These are phyloP conservation scores for Congeria kusceri DNA, from an alignment of 2,888 invertebrate genomes.

Conservation along the genomic window DNA sequence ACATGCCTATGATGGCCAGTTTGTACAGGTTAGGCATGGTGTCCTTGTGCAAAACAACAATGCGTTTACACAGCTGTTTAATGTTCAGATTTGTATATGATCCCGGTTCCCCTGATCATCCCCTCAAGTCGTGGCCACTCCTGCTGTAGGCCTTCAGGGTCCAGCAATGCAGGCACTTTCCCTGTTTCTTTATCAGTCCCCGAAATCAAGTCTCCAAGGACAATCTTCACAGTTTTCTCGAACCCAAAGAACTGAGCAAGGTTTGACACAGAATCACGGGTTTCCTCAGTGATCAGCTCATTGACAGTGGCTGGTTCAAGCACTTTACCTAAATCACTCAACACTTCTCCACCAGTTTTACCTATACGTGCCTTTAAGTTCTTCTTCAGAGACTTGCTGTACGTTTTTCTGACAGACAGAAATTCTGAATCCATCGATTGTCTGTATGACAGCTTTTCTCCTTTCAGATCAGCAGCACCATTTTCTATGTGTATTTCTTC, in stretches of 20 bases:
- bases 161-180: no score
- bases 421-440: not conserved
- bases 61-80: constrained; percentile 16
- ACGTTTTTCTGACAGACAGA: not conserved
- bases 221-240: not conserved
- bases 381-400: not conserved
- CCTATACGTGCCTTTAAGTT: not conserved
- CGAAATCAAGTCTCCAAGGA: not conserved
- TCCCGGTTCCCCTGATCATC: not conserved
- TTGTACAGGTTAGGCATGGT: constrained; percentile 23
- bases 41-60: constrained; percentile 18
- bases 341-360: not conserved
- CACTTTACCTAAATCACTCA: not conserved
- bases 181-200: not conserved
- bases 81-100: not conserved
- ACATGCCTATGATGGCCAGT: constrained; percentile 37
- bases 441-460: not conserved
- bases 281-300: no score
- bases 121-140: not conserved
- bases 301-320: not conserved
- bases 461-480: not conserved
- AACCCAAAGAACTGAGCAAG: no score
- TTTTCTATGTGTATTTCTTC: not conserved
- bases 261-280: no score
- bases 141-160: no score